A percentile compares a stretch with the other conserved stretches of the same genome.
Evolutionary conservation across 2,797 vertebrate species (phyloP).

Genomic region (Alauda arvensis): DNA sequence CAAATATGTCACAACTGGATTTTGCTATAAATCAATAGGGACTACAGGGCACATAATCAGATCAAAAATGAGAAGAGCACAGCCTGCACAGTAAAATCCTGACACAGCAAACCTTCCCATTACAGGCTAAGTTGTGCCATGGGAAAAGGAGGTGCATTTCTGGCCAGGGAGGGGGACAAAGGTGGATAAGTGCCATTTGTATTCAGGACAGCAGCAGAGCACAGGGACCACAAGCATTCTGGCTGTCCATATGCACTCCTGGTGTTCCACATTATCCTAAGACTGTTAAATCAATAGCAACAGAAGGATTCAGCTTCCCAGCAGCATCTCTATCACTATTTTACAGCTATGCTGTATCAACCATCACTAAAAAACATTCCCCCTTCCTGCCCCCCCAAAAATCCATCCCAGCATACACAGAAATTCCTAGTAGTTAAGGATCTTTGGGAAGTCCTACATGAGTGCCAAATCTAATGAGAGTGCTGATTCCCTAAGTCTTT

Average conservation of each 20-base stretch:
- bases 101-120: background rate
- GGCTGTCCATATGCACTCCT: accelerated
- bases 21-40: background rate
- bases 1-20: background rate
- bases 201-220: background rate
- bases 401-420: accelerated
- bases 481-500: background rate
- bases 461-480: background rate
- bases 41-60: background rate
- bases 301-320: background rate
- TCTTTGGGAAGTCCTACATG: background rate
- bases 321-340: background rate
- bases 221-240: background rate
- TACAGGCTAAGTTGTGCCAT: background rate
- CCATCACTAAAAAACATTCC: background rate
- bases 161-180: background rate
- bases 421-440: background rate
- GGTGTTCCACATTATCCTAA: background rate
- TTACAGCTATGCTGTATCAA: background rate
- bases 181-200: background rate
- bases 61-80: background rate
- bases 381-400: accelerated
- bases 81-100: background rate
- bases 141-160: background rate
- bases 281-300: background rate